Evolutionary conservation across 2,113 vertebrate species (phyloP).

Genomic region (Gallinago media): DNA sequence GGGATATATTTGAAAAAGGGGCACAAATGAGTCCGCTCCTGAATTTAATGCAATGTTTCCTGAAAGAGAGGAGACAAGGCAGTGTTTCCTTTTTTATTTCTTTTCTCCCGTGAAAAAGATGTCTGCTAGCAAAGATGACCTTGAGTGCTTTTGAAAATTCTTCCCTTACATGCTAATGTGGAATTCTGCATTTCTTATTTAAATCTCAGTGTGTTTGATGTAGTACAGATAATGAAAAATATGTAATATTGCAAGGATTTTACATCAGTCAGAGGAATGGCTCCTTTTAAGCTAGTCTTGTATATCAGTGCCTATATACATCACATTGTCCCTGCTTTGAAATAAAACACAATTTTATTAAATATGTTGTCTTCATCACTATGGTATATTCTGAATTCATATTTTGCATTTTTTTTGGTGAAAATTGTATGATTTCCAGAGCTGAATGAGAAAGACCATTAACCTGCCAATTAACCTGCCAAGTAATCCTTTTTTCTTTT

Average conservation of each 20-base stretch:
- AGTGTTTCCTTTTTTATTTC: rapidly evolving
- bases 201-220: background rate
- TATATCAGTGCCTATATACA: background rate
- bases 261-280: background rate
- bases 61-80: background rate
- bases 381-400: background rate
- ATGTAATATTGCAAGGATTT: background rate
- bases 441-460: background rate
- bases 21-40: background rate
- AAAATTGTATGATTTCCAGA: background rate
- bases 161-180: background rate
- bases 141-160: background rate
- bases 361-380: background rate
- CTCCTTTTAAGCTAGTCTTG: background rate
- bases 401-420: background rate
- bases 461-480: background rate
- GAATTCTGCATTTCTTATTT: background rate
- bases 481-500: background rate
- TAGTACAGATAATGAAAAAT: background rate
- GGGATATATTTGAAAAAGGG: background rate
- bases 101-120: background rate
- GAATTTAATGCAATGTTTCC: background rate
- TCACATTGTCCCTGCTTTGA: background rate
- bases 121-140: background rate
- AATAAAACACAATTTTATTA: background rate